Conservation (phyloP, 2,888 invertebrate species). For the Metallyticus violacea region DNA sequence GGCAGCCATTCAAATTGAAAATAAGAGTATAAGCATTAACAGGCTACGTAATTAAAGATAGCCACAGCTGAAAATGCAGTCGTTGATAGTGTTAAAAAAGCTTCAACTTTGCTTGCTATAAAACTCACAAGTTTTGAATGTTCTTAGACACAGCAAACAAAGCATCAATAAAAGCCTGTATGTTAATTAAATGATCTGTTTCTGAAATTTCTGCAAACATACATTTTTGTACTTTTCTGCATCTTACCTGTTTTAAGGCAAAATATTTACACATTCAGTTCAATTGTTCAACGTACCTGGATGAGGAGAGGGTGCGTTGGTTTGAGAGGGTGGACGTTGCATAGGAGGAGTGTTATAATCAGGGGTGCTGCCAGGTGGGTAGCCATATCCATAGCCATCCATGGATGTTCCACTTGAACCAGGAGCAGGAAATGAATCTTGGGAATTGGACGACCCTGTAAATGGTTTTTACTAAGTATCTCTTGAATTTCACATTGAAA, state of each 20-base stretch:
- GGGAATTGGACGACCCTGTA: constrained; percentile 82
- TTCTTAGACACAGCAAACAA: too few relatives aligned
- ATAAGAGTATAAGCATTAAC: too few relatives aligned
- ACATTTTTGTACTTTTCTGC: too few relatives aligned
- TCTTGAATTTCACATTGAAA: not conserved
- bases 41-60: too few relatives aligned
- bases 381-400: constrained; percentile 67
- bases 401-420: constrained; percentile 68
- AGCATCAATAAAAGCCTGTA: too few relatives aligned
- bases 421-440: constrained; percentile 83
- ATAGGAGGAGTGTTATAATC: constrained; percentile 65
- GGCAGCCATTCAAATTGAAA: too few relatives aligned
- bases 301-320: constrained; percentile 61
- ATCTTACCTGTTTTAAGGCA: not conserved
- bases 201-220: too few relatives aligned
- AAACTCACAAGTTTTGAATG: too few relatives aligned
- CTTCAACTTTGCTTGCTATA: too few relatives aligned
- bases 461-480: not conserved
- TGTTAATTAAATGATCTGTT: too few relatives aligned
- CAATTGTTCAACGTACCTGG: constrained; percentile 56
- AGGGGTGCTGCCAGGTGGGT: constrained; percentile 56
- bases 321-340: constrained; percentile 69
- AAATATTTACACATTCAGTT: not conserved
- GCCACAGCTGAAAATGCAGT: too few relatives aligned
- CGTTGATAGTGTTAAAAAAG: too few relatives aligned